Evolutionary conservation across 2,888 invertebrate species (phyloP), one percentile per base, ranked within the genome.

Genomic region (Lasius platythorax): DNA sequence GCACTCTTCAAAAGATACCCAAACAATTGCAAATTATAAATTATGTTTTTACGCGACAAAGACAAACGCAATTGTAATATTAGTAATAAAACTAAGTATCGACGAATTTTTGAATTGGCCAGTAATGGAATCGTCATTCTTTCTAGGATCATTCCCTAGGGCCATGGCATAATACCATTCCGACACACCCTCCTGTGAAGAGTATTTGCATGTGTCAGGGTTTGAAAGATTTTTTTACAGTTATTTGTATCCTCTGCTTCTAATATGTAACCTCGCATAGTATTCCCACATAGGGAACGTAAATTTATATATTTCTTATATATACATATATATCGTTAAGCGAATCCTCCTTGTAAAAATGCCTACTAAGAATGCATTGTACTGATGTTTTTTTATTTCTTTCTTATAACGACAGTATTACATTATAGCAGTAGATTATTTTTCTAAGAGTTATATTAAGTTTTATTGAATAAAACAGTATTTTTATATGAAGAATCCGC

Each of bases 71-170:
- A 18, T 46, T 2, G 23, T 23, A 30, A n/a, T 2, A 46, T 73
- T 33, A 58, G 5, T 46, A 33, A 40, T 61, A 46, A 58, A 46
- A 40, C 64, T 40, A 53, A 30, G 12, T 83, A 83, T 33, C 18
- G n/a, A 53, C 15, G 5, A 68, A 78, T 43, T 28, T 23, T 66
- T 37, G 43, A 83, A 50, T 30, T 73, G 56, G 78, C 68, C 37
- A 79, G 72, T 87, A 90, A 90, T 86, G 64, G 64, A 82, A 40
- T 64, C 75, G 58, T 89, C 83, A 90, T 92, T 92, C 74, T 93
- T 93, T 93, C 78, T 92, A 93, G 93, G 92, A 87, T 85, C 23
- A 23, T 23, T 23, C 23, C 23, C 93, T 53, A 53, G n/a, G 78
- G 63, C 88, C 67, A 78, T 84, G 87, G 91, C 92, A 88, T 93